Percentiles rank a stretch among this genome's conserved stretches.
phyloP scores from a whole-genome alignment of 2,113 vertebrate genomes.

The Ameiurus melas region DNA sequence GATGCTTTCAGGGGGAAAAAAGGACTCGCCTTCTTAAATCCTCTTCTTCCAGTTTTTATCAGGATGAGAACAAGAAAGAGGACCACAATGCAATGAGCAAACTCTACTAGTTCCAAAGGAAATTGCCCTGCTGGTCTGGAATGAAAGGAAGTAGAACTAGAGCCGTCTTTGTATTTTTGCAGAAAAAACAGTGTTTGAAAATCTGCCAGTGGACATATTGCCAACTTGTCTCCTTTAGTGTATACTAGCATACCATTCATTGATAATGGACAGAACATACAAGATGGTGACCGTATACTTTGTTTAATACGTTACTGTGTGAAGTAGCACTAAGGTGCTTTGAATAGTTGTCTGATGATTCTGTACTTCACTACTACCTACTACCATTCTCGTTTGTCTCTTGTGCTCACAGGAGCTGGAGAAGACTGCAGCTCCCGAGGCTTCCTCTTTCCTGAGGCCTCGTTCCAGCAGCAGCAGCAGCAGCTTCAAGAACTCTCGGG shows the following conservation, averaged over 20 bases:
- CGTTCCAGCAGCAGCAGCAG: constrained; percentile 60
- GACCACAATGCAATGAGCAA: not conserved
- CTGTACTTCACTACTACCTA: not conserved
- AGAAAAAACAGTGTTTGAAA: not conserved
- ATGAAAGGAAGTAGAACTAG: not conserved
- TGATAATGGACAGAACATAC: not conserved
- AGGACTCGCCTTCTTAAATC: not conserved
- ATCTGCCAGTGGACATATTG: not conserved
- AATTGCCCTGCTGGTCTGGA: not conserved
- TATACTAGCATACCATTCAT: not conserved
- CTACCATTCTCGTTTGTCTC: not conserved
- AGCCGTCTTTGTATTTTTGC: not conserved
- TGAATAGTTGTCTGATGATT: not conserved
- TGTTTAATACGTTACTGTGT: not conserved
- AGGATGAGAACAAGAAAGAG: not conserved
- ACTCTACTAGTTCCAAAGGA: not conserved
- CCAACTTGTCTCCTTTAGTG: not conserved
- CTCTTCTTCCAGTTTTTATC: not conserved
- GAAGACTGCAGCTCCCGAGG: constrained; percentile 65
- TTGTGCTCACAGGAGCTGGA: constrained; percentile 71
- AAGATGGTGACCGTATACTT: not conserved
- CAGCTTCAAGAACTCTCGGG: constrained; percentile 62
- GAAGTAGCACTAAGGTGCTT: not conserved
- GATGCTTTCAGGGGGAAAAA: not conserved
- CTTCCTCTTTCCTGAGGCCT: constrained; percentile 67